Percentiles rank a stretch among this genome's conserved stretches.
These are phyloP conservation scores for Pangasius djambal DNA, from an alignment of 2,797 vertebrate species.

Conservation along the genomic window DNA sequence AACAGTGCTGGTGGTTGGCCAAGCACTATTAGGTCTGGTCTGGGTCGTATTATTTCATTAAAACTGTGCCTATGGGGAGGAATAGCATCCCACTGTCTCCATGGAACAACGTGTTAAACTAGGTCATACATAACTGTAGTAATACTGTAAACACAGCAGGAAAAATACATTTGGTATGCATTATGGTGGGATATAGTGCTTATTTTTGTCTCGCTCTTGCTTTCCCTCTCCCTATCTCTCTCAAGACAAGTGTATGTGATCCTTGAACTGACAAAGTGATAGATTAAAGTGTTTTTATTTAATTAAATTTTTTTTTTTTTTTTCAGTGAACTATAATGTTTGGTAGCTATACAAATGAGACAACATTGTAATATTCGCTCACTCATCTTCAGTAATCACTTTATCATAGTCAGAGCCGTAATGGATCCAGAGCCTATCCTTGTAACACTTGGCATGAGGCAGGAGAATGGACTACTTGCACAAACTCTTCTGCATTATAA, in stretches of 20 bases:
- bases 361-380: background rate
- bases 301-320: background rate
- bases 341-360: background rate
- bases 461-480: background rate
- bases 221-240: background rate
- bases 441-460: background rate
- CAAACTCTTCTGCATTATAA: background rate
- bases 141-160: slow-evolving; percentile 35
- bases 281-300: too few species aligned
- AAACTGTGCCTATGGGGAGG: slow-evolving; percentile 22
- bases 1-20: slow-evolving; percentile 35
- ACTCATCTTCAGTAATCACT: too few species aligned
- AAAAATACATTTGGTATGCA: slow-evolving; percentile 1
- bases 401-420: background rate
- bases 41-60: slow-evolving; percentile 45
- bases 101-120: slow-evolving; percentile 16
- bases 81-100: slow-evolving; percentile 2
- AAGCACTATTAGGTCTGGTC: slow-evolving; percentile 25
- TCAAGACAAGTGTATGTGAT: background rate
- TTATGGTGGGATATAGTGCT: background rate
- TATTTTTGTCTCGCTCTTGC: background rate
- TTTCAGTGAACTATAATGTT: background rate
- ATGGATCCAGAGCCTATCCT: background rate
- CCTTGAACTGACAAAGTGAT: background rate
- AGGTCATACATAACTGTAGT: slow-evolving; percentile 1